These are phyloP conservation scores for Ischnura elegans DNA, from an alignment of 2,888 invertebrate genomes.

Conservation along the genomic window DNA sequence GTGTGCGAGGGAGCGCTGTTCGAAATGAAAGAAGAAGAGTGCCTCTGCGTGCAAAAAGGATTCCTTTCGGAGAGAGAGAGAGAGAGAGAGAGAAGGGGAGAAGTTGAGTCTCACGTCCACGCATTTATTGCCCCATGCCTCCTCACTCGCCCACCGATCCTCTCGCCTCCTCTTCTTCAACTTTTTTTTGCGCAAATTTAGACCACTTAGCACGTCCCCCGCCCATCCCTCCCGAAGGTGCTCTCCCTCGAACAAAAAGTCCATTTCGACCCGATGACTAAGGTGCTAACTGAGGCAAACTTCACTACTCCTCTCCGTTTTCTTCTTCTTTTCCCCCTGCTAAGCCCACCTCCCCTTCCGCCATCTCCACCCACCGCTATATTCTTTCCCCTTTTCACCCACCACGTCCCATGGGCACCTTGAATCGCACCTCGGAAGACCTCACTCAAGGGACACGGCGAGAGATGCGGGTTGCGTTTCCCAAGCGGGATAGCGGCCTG, in stretches of 20 bases:
- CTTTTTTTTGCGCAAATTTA: slow-evolving; percentile 27
- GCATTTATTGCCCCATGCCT: not conserved
- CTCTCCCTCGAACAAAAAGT: slow-evolving; percentile 55
- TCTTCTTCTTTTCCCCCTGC: not conserved
- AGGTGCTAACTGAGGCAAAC: slow-evolving; percentile 49
- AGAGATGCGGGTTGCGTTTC: slow-evolving; percentile 27
- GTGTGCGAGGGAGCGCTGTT: not conserved
- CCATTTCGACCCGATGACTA: slow-evolving; percentile 50
- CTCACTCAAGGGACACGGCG: not conserved
- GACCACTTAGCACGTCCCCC: slow-evolving; percentile 48
- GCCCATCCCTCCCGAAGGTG: not conserved
- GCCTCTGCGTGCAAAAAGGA: not conserved
- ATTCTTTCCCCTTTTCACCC: not conserved
- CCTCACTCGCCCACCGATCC: not conserved
- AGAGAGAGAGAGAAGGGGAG: not conserved
- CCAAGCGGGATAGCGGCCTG: not conserved
- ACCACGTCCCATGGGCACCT: slow-evolving; percentile 8
- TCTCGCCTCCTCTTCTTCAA: not conserved
- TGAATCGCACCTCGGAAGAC: slow-evolving; percentile 24
- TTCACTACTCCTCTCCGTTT: not conserved
- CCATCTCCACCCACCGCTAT: not conserved
- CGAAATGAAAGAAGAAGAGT: not conserved
- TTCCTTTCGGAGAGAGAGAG: not conserved
- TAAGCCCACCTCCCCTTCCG: not conserved
- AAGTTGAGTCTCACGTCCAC: not conserved